These are phyloP conservation scores for Sebastes minor DNA, from an alignment of 2,797 vertebrate genomes.

Conservation along the genomic window DNA sequence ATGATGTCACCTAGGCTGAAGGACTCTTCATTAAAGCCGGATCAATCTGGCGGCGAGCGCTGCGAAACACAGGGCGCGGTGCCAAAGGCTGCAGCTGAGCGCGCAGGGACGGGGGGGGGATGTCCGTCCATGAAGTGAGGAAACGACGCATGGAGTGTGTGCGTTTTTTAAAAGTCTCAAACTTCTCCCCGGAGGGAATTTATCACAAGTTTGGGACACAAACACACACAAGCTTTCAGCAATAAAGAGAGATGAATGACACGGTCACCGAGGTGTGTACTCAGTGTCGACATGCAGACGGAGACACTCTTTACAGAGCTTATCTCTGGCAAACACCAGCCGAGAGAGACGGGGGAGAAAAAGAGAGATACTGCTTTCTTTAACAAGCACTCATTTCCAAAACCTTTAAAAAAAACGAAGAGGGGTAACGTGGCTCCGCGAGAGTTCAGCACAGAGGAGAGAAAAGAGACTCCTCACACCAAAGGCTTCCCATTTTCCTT, in stretches of 20 bases:
- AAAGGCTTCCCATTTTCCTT: conserved; percentile 40
- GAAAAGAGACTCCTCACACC: conserved; percentile 34
- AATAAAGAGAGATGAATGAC: conserved; percentile 61
- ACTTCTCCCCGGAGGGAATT: conserved; percentile 11
- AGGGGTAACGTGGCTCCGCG: neutral
- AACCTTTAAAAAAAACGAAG: neutral
- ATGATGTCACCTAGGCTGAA: conserved; percentile 78
- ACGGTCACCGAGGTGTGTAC: conserved; percentile 43
- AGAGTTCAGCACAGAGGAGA: conserved; percentile 14
- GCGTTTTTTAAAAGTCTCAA: conserved; percentile 3
- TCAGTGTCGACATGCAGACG: conserved; percentile 48
- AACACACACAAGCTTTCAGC: neutral
- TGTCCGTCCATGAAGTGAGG: neutral
- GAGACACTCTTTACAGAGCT: conserved; percentile 55
- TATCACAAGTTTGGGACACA: conserved; percentile 7
- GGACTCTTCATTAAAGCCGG: conserved; percentile 80
- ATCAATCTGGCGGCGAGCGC: conserved; percentile 67
- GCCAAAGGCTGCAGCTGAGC: conserved; percentile 56
- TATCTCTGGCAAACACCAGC: conserved; percentile 68
- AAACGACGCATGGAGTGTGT: neutral
- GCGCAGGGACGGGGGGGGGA: neutral
- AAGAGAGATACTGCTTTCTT: conserved; percentile 26
- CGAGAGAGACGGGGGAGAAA: conserved; percentile 27
- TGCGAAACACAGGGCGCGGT: conserved; percentile 23
- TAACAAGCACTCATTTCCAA: conserved; percentile 25